These are phyloP conservation scores for Dendrophyllia cribrosa DNA, from an alignment of 64 coral and sea anemone species.

Conservation along the genomic window DNA sequence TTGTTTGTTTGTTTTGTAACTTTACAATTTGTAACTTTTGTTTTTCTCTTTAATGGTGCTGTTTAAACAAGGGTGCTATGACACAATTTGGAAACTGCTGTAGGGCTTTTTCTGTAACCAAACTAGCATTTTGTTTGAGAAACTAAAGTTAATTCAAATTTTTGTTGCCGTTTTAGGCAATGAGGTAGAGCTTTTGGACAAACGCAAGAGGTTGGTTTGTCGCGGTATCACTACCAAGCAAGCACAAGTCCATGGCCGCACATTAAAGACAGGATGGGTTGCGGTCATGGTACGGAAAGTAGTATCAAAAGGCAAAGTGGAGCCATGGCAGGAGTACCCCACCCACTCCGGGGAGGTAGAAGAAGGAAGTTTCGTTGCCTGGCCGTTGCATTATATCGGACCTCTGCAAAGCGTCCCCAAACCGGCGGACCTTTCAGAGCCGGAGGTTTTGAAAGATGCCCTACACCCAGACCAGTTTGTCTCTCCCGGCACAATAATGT, in stretches of 20 bases:
- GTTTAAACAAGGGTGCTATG: too few relatives aligned
- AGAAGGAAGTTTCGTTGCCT: conserved; percentile 46
- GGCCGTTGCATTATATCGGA: neutral
- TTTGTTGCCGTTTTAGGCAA: too few relatives aligned
- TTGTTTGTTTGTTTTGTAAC: too few relatives aligned
- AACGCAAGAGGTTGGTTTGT: neutral
- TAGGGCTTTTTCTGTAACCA: too few relatives aligned
- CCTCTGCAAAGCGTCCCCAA: neutral
- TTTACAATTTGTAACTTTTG: too few relatives aligned
- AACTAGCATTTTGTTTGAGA: too few relatives aligned
- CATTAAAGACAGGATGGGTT: conserved; percentile 28
- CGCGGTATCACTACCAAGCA: neutral
- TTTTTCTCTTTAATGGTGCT: too few relatives aligned
- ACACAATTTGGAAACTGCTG: too few relatives aligned
- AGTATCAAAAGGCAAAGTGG: neutral
- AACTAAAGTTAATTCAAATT: too few relatives aligned
- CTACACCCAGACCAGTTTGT: neutral
- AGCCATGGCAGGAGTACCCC: conserved; percentile 55
- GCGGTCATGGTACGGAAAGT: conserved; percentile 20
- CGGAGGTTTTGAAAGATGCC: neutral
- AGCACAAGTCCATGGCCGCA: neutral
- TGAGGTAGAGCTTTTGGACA: neutral
- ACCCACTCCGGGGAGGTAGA: conserved; percentile 68
- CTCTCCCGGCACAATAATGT: conserved; percentile 13
- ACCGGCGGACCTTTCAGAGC: neutral